Evolutionary conservation across 2,113 vertebrate species (phyloP).

Genomic region (Thunnus thynnus): DNA sequence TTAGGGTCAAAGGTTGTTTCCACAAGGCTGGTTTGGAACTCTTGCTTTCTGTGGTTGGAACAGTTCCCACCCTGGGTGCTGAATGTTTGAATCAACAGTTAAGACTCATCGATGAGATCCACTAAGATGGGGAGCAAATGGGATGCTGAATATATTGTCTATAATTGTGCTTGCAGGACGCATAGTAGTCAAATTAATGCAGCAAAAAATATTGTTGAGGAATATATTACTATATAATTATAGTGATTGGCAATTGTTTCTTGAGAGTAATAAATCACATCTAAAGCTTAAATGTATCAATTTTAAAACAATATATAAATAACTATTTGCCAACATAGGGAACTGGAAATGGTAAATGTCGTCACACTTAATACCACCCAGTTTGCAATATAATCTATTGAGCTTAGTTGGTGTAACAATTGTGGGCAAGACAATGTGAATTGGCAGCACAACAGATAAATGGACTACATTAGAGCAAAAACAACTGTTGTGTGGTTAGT

Average conservation of each 20-base stretch:
- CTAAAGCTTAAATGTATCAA: neutral
- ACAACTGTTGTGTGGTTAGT: slow-evolving; percentile 73
- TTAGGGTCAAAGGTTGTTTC: slow-evolving; percentile 83
- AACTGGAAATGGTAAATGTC: slow-evolving; percentile 42
- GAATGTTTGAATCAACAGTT: slow-evolving; percentile 79
- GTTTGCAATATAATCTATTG: slow-evolving; percentile 27
- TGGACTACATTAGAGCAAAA: slow-evolving; percentile 72
- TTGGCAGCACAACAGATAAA: slow-evolving; percentile 74
- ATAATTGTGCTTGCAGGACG: neutral
- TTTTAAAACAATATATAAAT: neutral
- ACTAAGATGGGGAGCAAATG: slow-evolving; percentile 20
- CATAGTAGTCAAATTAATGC: neutral
- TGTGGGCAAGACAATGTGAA: slow-evolving; percentile 53
- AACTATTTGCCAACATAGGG: neutral
- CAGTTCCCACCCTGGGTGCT: slow-evolving; percentile 75
- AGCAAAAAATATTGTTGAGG: neutral
- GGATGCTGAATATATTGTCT: slow-evolving; percentile 5
- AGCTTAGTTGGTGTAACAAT: slow-evolving; percentile 43
- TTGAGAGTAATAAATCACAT: neutral
- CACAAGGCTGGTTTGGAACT: slow-evolving; percentile 75
- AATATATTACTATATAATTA: neutral
- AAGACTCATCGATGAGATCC: slow-evolving; percentile 35
- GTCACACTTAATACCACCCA: slow-evolving; percentile 32
- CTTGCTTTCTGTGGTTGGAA: slow-evolving; percentile 77
- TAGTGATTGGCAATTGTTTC: no score